These are phyloP conservation scores for Slavum lentiscoides DNA, from an alignment of 2,888 invertebrate species.

Conservation along the genomic window DNA sequence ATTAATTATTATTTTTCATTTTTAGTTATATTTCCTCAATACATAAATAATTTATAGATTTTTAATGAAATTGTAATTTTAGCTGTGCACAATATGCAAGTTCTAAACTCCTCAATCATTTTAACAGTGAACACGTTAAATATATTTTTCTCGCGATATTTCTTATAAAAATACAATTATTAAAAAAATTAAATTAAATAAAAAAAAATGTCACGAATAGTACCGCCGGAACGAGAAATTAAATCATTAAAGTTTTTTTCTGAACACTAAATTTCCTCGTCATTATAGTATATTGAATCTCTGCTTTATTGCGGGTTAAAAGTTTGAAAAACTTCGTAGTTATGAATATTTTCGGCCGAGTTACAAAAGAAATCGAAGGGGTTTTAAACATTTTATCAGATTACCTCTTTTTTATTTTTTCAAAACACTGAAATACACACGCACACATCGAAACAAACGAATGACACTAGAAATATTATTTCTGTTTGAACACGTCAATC, in stretches of 20 bases:
- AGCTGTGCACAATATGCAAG: too few species aligned
- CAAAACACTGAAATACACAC: neutral
- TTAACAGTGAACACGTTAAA: neutral
- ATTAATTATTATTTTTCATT: neutral
- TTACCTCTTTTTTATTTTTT: neutral
- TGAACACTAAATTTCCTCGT: neutral
- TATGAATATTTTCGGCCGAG: slow-evolving; percentile 19
- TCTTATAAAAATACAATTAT: neutral
- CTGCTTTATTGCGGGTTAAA: slow-evolving; percentile 1
- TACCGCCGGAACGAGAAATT: slow-evolving; percentile 27
- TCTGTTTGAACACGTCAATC: neutral
- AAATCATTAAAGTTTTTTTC: slow-evolving; percentile 28
- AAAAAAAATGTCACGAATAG: slow-evolving; percentile 1
- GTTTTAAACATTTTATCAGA: neutral
- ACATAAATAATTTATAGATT: too few species aligned
- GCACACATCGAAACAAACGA: too few species aligned
- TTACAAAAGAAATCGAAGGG: slow-evolving; percentile 35
- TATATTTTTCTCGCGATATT: neutral
- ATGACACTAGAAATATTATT: neutral
- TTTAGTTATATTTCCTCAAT: too few species aligned
- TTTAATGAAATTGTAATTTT: too few species aligned
- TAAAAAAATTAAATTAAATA: neutral
- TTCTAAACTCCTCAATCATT: too few species aligned
- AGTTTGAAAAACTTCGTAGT: slow-evolving; percentile 40
- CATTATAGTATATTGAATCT: neutral